A percentile compares a stretch with the other conserved stretches of the same genome.
These are phyloP conservation scores for Amphipoea lucens DNA, from an alignment of 2,888 invertebrate species.

Conservation along the genomic window DNA sequence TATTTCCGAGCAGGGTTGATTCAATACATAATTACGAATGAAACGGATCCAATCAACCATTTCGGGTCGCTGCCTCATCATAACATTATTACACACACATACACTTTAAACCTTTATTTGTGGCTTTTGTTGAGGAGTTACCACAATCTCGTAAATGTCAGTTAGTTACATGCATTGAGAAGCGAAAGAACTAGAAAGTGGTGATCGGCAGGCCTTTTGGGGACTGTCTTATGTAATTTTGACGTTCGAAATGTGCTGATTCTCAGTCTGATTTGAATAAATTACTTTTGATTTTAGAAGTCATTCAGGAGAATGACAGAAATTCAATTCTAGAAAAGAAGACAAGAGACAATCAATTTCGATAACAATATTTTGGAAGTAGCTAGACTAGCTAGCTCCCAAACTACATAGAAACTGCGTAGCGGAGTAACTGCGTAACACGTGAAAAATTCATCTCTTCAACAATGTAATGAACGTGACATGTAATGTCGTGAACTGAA, in stretches of 20 bases:
- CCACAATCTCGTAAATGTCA: not conserved
- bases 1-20: conserved; percentile 13
- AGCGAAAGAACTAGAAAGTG: not conserved
- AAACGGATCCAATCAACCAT: conserved; percentile 37
- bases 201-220: no score
- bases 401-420: not conserved
- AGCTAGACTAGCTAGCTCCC: not conserved
- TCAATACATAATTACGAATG: conserved; percentile 33
- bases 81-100: conserved; percentile 2
- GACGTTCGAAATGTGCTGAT: no score
- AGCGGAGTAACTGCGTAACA: not conserved
- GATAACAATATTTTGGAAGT: not conserved
- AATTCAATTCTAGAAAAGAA: not conserved
- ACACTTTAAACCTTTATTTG: not conserved
- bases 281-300: no score
- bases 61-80: conserved; percentile 9
- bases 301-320: not conserved
- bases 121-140: not conserved
- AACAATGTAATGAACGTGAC: not conserved
- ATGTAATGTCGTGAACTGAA: not conserved
- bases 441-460: not conserved
- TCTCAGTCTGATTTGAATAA: no score
- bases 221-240: no score
- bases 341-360: not conserved
- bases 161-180: not conserved